phyloP scores from a whole-genome alignment of 1,140 invertebrate genomes.

The Andrena cerasifolii region DNA sequence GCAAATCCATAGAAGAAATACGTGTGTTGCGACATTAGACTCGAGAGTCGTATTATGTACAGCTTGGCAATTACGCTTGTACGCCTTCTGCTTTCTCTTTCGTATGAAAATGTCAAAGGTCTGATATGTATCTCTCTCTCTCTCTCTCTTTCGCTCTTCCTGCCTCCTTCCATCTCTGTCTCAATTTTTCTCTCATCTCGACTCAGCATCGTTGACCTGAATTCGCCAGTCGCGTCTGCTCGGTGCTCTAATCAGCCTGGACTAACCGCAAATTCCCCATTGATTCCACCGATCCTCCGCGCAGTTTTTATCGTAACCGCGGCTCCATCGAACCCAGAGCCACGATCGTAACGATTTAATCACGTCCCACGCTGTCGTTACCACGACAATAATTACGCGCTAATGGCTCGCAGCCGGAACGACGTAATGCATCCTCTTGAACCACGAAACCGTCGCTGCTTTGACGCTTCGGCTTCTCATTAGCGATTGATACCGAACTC shows the following conservation, averaged over 20 bases:
- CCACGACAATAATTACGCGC: slow-evolving; percentile 43
- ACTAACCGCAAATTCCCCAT: background rate
- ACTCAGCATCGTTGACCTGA: slow-evolving; percentile 17
- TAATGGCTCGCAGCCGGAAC: slow-evolving; percentile 42
- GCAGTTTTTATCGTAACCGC: background rate
- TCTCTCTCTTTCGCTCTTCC: slow-evolving; percentile 3
- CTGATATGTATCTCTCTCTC: slow-evolving; percentile 58
- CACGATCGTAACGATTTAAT: slow-evolving; percentile 37
- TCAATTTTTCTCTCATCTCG: background rate
- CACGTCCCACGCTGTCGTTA: slow-evolving; percentile 7
- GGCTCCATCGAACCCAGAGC: background rate
- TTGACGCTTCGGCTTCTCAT: slow-evolving; percentile 41
- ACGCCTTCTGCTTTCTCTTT: slow-evolving; percentile 75
- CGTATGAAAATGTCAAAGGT: slow-evolving; percentile 77
- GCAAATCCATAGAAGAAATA: background rate
- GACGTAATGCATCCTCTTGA: slow-evolving; percentile 50
- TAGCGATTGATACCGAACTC: slow-evolving; percentile 35
- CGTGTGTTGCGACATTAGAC: slow-evolving; percentile 23
- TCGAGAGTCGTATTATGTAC: slow-evolving; percentile 48
- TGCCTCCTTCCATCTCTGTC: background rate
- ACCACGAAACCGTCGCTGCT: slow-evolving; percentile 35
- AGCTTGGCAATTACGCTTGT: slow-evolving; percentile 71
- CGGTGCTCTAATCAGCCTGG: background rate
- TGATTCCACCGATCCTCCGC: background rate
- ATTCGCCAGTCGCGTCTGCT: background rate